These are phyloP conservation scores for Merops nubicus DNA, from an alignment of 2,113 vertebrate genomes.

Conservation along the genomic window DNA sequence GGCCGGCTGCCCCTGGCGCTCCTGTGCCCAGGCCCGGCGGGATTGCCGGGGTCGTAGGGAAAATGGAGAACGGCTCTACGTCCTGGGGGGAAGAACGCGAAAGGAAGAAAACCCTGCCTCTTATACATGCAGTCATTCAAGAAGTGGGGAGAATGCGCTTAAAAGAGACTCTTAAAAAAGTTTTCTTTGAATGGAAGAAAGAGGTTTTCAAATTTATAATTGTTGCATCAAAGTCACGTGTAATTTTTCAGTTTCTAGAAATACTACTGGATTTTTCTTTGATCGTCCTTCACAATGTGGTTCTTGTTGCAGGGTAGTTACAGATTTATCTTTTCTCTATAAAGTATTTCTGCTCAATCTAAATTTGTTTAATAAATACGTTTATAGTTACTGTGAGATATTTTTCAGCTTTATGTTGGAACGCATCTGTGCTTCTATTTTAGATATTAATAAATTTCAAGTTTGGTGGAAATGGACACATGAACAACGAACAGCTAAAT, in stretches of 20 bases:
- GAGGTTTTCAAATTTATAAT: fast-evolving
- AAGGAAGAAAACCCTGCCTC: fast-evolving
- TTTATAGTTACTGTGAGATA: fast-evolving
- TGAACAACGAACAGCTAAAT: not conserved
- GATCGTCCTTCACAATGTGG: fast-evolving
- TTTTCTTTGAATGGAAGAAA: fast-evolving
- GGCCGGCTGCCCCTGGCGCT: too few species aligned
- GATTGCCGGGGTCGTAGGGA: not conserved
- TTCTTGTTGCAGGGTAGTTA: not conserved
- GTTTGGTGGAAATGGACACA: not conserved
- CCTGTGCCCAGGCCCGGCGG: not conserved
- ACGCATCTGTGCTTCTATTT: not conserved
- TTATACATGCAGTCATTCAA: not conserved
- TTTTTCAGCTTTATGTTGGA: not conserved
- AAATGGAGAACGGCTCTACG: not conserved
- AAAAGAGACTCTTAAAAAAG: not conserved
- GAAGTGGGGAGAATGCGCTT: not conserved
- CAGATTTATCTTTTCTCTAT: not conserved
- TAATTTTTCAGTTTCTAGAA: not conserved
- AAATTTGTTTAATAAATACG: not conserved
- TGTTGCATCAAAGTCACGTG: not conserved
- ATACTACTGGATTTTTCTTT: not conserved
- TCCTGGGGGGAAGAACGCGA: fast-evolving
- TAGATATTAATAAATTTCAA: not conserved
- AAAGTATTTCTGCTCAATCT: fast-evolving